Evolutionary conservation across 2,113 vertebrate species (phyloP).

Genomic region (Ascaphus truei): DNA sequence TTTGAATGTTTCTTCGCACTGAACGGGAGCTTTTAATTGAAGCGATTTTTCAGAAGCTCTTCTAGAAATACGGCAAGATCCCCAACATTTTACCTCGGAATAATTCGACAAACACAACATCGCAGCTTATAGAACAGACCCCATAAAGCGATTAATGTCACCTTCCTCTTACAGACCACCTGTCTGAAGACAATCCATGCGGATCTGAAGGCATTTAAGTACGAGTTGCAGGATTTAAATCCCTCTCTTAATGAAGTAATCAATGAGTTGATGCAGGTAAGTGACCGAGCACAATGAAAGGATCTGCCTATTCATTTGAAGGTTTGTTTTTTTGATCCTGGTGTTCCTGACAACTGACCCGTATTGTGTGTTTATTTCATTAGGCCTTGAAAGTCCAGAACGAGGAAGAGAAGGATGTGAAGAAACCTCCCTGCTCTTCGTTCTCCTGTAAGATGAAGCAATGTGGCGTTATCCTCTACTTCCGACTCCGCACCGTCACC

Average conservation of each 20-base stretch:
- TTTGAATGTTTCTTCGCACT: no score
- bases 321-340: background rate
- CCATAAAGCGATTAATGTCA: background rate
- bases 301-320: no score
- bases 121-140: background rate
- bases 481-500: conserved; percentile 69
- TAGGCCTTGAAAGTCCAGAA: conserved; percentile 45
- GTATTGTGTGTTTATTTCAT: conserved; percentile 11
- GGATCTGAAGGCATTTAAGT: conserved; percentile 53
- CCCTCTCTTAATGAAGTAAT: conserved; percentile 38
- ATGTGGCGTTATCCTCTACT: conserved; percentile 67
- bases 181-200: conserved; percentile 59
- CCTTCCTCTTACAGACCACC: conserved; percentile 38
- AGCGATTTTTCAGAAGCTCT: no score
- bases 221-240: conserved; percentile 40
- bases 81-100: no score
- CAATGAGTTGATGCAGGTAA: conserved; percentile 49
- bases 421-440: background rate
- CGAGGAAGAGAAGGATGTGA: rapidly evolving
- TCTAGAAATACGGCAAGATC: no score
- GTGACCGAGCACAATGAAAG: background rate
- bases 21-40: no score
- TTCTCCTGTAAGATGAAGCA: conserved; percentile 56
- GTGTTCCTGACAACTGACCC: background rate
- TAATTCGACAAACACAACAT: no score